These are phyloP conservation scores for Coranthus polyacanthus DNA, from an alignment of 2,797 vertebrate species.

Conservation along the genomic window DNA sequence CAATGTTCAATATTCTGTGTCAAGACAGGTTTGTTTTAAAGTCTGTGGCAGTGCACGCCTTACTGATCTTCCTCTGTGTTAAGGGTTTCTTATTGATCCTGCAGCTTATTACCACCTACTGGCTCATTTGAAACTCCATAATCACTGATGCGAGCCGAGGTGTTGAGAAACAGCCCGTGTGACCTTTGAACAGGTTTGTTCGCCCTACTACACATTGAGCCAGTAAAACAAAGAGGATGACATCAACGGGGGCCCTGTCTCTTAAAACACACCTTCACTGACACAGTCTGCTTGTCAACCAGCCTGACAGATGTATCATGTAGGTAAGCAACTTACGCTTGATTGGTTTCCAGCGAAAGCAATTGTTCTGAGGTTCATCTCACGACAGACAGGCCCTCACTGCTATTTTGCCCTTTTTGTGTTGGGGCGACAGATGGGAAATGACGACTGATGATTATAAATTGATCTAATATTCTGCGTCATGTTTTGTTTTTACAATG, in stretches of 20 bases:
- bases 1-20: too few relatives aligned
- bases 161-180: slow-evolving; percentile 47
- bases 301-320: slow-evolving; percentile 40
- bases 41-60: not conserved
- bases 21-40: not conserved
- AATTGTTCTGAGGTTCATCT: slow-evolving; percentile 6
- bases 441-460: not conserved
- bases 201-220: slow-evolving; percentile 13
- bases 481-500: slow-evolving; percentile 25
- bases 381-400: not conserved
- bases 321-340: slow-evolving; percentile 20
- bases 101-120: slow-evolving; percentile 7
- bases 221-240: slow-evolving; percentile 44
- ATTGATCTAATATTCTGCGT: slow-evolving; percentile 1
- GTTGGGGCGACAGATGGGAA: slow-evolving; percentile 13
- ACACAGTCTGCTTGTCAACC: slow-evolving; percentile 33
- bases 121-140: slow-evolving; percentile 27
- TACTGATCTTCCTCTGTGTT: not conserved
- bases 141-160: slow-evolving; percentile 46
- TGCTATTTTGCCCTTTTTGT: not conserved
- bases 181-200: slow-evolving; percentile 65
- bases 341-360: slow-evolving; percentile 4
- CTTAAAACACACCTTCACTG: slow-evolving; percentile 46
- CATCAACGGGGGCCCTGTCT: slow-evolving; percentile 23
- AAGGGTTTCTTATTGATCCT: not conserved